Evolutionary conservation across 2,797 vertebrate species (phyloP).

Genomic region (Columba guinea): DNA sequence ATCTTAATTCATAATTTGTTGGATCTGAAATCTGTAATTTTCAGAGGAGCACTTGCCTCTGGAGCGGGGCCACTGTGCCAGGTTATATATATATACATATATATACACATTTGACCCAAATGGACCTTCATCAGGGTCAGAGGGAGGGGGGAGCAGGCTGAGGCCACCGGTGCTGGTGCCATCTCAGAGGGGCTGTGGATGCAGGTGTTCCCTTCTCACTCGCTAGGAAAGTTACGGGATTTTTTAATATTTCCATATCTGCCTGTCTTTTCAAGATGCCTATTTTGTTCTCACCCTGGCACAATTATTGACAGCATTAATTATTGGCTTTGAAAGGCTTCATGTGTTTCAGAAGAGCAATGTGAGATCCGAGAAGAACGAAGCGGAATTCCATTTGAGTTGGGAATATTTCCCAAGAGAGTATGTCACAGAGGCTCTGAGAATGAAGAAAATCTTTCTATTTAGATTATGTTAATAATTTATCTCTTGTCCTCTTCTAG

Average conservation of each 20-base stretch:
- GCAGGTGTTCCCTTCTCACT: neutral
- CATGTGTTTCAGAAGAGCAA: neutral
- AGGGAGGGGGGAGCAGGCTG: neutral
- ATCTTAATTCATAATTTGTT: neutral
- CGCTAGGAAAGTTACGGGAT: neutral
- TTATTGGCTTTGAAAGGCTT: neutral
- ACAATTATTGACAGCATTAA: fast-evolving
- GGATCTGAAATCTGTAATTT: neutral
- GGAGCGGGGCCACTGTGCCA: fast-evolving
- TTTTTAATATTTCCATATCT: neutral
- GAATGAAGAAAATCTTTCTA: slow-evolving; percentile 22
- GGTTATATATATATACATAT: neutral
- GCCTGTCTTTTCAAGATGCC: neutral
- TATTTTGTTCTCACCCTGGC: neutral
- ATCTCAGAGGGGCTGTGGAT: too few species aligned
- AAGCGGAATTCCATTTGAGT: neutral
- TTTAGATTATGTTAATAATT: slow-evolving; percentile 46
- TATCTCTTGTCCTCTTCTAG: slow-evolving; percentile 8
- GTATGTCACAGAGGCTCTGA: neutral
- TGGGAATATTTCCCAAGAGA: slow-evolving; percentile 36
- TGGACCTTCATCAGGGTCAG: neutral
- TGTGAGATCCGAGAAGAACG: neutral
- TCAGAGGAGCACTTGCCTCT: neutral
- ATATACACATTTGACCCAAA: neutral
- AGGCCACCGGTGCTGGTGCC: neutral